These are phyloP conservation scores for Troides helena DNA, from an alignment of 2,888 invertebrate genomes.

Conservation along the genomic window DNA sequence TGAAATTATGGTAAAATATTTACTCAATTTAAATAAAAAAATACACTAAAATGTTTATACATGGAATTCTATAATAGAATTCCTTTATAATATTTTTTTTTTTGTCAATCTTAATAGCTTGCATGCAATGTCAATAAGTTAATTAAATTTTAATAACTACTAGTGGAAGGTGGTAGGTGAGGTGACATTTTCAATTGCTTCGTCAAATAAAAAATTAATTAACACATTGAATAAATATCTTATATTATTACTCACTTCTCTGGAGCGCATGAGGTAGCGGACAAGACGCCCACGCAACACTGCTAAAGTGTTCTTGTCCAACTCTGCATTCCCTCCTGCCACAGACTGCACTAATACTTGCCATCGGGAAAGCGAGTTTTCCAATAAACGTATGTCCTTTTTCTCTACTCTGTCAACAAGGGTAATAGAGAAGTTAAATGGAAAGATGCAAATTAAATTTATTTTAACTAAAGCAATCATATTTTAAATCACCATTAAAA, in stretches of 20 bases:
- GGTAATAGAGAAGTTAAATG: not conserved
- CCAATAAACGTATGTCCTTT: slow-evolving; percentile 91
- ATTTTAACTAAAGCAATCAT: not conserved
- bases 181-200: too few relatives aligned
- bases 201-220: too few relatives aligned
- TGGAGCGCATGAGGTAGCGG: slow-evolving; percentile 95
- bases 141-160: too few relatives aligned
- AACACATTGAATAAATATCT: not conserved
- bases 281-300: slow-evolving; percentile 95
- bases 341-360: slow-evolving; percentile 94
- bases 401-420: slow-evolving; percentile 82
- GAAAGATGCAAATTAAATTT: not conserved
- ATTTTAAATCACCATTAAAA: too few relatives aligned
- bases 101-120: too few relatives aligned
- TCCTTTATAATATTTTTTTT: too few relatives aligned
- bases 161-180: too few relatives aligned
- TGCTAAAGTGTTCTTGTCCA: slow-evolving; percentile 96
- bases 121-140: too few relatives aligned
- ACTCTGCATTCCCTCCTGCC: slow-evolving; percentile 90
- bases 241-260: slow-evolving; percentile 79
- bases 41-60: too few relatives aligned
- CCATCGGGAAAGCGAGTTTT: slow-evolving; percentile 94
- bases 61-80: too few relatives aligned
- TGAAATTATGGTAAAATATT: too few relatives aligned
- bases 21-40: too few relatives aligned